Base-by-base conservation (phyloP, 2,888 invertebrate genomes). In the Eumerus sabulonum region DNA sequence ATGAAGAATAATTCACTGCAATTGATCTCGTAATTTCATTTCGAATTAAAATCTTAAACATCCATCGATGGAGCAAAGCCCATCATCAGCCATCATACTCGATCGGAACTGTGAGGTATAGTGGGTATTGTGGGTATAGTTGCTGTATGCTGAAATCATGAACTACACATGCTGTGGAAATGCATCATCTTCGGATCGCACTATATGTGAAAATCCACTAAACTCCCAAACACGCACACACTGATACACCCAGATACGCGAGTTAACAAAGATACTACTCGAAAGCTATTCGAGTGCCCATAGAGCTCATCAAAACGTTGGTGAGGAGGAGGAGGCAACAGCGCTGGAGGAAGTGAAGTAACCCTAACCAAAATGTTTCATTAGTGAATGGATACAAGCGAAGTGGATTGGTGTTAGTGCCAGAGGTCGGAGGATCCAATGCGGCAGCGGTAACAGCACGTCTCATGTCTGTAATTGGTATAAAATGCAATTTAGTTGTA, bases 401-500 rank as follows among this genome's bases (percentile, higher is more conserved):
- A 38, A 50, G 40, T 63, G 67, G 40, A 9, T n/a, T 68, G 19
- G 38, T 71, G 71, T 70, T 70, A 36, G 74, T 76, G 51, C 53
- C 62, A 57, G 56, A 50, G 76, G 63, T 66, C 68, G 74, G 64
- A 79, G 79, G 79, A 79, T 79, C 68, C 79, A 18, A 64, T 68
- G 53, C 57, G 7, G 18, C 53, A 40, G 51, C 36, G 16, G 44
- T n/a, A 54, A 47, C 73, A 64, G 12, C 40, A 40, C 40, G 9
- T 40, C 68, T 79, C 64, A 74, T 74, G 79, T 59, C 79, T 79
- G 79, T 79, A 79, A 79, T 79, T 79, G 79, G 79, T 74, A 74
- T 79, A 79, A 79, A 79, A 68, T 79, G 74, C 79, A 64, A 74
- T 74, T 79, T 74, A 74, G 50, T 79, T 79, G 79, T 79, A n/a